Evolutionary conservation across 2,113 vertebrate genomes (phyloP).

Genomic region (Balaenoptera acutorostrata): DNA sequence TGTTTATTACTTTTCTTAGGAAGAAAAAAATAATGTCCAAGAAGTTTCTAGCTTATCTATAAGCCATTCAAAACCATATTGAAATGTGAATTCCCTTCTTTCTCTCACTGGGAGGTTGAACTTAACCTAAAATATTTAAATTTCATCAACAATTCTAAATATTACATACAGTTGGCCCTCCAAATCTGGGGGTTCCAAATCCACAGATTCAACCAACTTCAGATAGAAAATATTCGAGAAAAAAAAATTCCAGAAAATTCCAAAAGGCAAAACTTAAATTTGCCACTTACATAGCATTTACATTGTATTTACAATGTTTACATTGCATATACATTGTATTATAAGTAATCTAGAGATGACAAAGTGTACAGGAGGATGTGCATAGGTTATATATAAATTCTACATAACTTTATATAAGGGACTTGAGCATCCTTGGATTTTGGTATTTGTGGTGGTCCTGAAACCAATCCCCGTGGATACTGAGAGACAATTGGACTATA

Average conservation of each 20-base stretch:
- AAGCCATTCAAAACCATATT: slow-evolving; percentile 8
- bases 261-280: not conserved
- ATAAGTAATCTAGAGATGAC: not conserved
- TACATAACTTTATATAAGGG: not conserved
- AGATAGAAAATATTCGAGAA: not conserved
- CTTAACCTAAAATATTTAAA: not conserved
- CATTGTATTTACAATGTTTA: not conserved
- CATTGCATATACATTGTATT: not conserved
- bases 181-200: not conserved
- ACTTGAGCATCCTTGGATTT: not conserved
- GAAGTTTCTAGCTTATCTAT: not conserved
- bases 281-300: not conserved
- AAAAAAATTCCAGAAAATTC: not conserved
- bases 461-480: not conserved
- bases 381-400: not conserved
- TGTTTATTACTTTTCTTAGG: slow-evolving; percentile 45
- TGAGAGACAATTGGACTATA: not conserved
- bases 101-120: not conserved
- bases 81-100: slow-evolving; percentile 20
- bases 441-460: too few species aligned
- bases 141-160: slow-evolving; percentile 2
- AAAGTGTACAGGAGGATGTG: not conserved
- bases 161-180: not conserved
- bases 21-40: slow-evolving; percentile 34
- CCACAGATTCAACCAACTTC: not conserved